Conservation (phyloP, 1,140 invertebrate genomes). For the Trachymyrmex cornetzi region DNA sequence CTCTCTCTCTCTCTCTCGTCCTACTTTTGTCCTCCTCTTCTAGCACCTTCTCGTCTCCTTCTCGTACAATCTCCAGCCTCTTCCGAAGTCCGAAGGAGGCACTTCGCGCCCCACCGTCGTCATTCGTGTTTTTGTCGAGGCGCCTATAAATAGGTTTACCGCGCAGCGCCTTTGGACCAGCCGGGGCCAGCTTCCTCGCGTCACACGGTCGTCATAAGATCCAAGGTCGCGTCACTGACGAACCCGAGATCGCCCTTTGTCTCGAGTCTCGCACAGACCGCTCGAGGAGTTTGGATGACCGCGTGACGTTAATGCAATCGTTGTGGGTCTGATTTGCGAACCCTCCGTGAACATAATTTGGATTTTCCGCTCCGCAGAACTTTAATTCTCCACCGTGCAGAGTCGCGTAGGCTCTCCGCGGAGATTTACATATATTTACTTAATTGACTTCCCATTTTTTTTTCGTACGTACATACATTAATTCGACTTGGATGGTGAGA, state of each 20-base stretch:
- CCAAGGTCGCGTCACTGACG: conserved; percentile 79
- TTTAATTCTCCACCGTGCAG: not conserved
- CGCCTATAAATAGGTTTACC: conserved; percentile 81
- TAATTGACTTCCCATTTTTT: not conserved
- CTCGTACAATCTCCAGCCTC: conserved; percentile 61
- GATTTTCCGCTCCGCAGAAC: not conserved
- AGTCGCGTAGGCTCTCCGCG: not conserved
- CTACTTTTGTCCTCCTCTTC: conserved; percentile 48
- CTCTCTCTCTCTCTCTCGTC: conserved; percentile 34
- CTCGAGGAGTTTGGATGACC: conserved; percentile 25
- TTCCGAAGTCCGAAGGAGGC: conserved; percentile 68
- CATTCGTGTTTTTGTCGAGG: conserved; percentile 81
- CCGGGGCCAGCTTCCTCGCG: conserved; percentile 78
- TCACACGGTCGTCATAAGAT: conserved; percentile 78
- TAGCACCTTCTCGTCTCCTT: conserved; percentile 5
- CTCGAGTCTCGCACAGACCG: conserved; percentile 28
- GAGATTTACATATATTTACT: conserved; percentile 6
- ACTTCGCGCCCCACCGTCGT: conserved; percentile 77
- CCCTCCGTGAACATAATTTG: conserved; percentile 21
- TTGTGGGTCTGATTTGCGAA: conserved; percentile 20
- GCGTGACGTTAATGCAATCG: conserved; percentile 24
- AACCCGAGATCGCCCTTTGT: conserved; percentile 71
- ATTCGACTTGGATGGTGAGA: not conserved
- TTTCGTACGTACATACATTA: not conserved
- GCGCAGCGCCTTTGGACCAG: conserved; percentile 58